A percentile compares a stretch with the other conserved stretches of the same genome.
Conservation (phyloP, 2,113 vertebrate genomes). For the Dicaeum eximium region DNA sequence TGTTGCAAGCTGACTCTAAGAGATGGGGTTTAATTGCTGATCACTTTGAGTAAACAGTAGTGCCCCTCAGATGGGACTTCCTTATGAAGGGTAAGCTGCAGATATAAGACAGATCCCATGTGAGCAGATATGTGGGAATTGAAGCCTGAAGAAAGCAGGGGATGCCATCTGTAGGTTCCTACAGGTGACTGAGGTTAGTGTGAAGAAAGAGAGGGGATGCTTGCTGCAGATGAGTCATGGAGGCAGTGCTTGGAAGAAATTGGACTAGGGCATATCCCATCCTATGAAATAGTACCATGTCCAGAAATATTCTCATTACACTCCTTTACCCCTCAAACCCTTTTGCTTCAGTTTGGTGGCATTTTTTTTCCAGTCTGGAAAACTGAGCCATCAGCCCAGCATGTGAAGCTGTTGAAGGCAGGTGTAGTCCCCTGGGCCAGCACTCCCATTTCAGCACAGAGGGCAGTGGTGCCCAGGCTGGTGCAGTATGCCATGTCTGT, state of each 20-base stretch:
- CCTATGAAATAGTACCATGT: not conserved
- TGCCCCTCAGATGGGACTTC: not conserved
- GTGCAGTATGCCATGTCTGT: not conserved
- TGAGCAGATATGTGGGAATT: not conserved
- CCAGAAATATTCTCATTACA: not conserved
- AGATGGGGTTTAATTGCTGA: not conserved
- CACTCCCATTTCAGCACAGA: not conserved
- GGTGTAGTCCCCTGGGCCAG: not conserved
- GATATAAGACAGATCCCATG: not conserved
- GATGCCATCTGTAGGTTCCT: not conserved
- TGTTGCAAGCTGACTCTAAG: not conserved
- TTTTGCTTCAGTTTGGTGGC: not conserved
- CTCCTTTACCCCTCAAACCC: not conserved
- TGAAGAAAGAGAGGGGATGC: not conserved
- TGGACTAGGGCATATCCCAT: not conserved
- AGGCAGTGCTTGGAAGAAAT: not conserved
- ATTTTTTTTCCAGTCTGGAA: not conserved
- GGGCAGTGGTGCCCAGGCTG: fast-evolving
- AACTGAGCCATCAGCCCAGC: not conserved
- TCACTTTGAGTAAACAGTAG: not conserved
- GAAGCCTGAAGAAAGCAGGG: not conserved
- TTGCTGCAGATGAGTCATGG: not conserved
- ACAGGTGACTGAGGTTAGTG: too few species aligned
- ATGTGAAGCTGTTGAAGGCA: not conserved
- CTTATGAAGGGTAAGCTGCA: not conserved